phyloP scores from a whole-genome alignment of 2,888 invertebrate genomes.

The Philereme vetulata region DNA sequence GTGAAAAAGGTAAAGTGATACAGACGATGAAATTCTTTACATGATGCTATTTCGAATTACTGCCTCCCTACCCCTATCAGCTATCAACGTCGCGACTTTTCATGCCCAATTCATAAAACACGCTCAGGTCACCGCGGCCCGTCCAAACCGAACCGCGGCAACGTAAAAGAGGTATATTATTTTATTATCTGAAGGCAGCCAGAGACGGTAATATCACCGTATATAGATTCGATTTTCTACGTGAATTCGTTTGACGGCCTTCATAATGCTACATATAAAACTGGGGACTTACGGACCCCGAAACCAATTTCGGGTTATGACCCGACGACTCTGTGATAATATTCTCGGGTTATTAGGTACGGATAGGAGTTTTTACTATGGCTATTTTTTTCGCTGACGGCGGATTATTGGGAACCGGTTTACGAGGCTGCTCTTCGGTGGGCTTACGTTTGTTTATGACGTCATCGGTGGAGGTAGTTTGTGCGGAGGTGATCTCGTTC shows the following conservation, averaged over 20 bases:
- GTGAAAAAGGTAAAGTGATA: not conserved
- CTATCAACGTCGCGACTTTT: constrained; percentile 13
- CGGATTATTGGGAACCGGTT: constrained; percentile 78
- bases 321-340: constrained; percentile 84
- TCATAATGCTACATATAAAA: constrained; percentile 85
- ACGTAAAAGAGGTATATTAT: constrained; percentile 81
- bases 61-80: constrained; percentile 10
- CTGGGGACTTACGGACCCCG: constrained; percentile 84
- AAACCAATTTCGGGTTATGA: constrained; percentile 85
- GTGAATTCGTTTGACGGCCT: constrained; percentile 85
- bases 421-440: constrained; percentile 67
- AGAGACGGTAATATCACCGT: constrained; percentile 81
- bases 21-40: constrained; percentile 15
- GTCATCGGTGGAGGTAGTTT: constrained; percentile 52
- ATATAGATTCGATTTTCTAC: constrained; percentile 85
- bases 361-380: constrained; percentile 84
- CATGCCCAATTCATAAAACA: constrained; percentile 32
- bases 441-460: constrained; percentile 74
- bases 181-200: constrained; percentile 81
- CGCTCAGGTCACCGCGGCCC: constrained; percentile 44
- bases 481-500: constrained; percentile 16
- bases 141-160: constrained; percentile 53
- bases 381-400: constrained; percentile 82
- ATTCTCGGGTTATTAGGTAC: constrained; percentile 84
- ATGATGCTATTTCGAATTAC: constrained; percentile 8